Base-by-base conservation (phyloP, 2,888 invertebrate genomes). In the Amiota minor region DNA sequence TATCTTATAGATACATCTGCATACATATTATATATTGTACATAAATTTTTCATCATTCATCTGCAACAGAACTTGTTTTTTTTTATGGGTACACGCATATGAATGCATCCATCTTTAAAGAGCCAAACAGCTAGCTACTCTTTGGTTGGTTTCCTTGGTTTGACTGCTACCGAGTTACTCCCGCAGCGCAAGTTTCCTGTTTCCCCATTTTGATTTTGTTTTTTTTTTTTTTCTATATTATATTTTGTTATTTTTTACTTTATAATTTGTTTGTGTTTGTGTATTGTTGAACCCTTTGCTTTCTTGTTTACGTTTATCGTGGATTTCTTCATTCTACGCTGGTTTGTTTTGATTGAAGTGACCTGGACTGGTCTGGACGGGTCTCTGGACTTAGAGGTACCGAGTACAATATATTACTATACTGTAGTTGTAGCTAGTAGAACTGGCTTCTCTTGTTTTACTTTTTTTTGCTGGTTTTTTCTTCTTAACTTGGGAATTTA, bases 261-360 rank as follows among this genome's bases (percentile, higher is more conserved):
- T 45, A 53, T 50, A n/a, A 11, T 53, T 53, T 53, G 1, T 53
- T 53, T 14, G 12, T 53, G 56, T n/a, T 16, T 16, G n/a, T 56
- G 4, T 14, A n/a, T 53, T 53, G n/a, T 59, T 20, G 59, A 59
- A 53, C 23, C 53, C 67, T 68, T 68, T 68, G 67, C 67, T 68
- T 68, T 23, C 50, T 83, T 82, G 82, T 82, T 82, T 82, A 82
- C 82, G 83, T 83, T 82, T 83, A 82, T 81, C 82, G 73, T 35
- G 53, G 76, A 67, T 82, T 82, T 75, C 82, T 79, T 69, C 85
- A 83, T 82, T 85, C 84, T 81, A 85, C 77, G 76, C 83, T 83
- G 74, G 83, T 82, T 82, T 82, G 82, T 82, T 82, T 82, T 82
- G 82, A 83, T 82, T 85, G 82, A 77, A 76, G 76, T 84, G 71